Evolutionary conservation across 2,113 vertebrate genomes (phyloP), one percentile per base, ranked within the genome.

Genomic region (Merops nubicus): DNA sequence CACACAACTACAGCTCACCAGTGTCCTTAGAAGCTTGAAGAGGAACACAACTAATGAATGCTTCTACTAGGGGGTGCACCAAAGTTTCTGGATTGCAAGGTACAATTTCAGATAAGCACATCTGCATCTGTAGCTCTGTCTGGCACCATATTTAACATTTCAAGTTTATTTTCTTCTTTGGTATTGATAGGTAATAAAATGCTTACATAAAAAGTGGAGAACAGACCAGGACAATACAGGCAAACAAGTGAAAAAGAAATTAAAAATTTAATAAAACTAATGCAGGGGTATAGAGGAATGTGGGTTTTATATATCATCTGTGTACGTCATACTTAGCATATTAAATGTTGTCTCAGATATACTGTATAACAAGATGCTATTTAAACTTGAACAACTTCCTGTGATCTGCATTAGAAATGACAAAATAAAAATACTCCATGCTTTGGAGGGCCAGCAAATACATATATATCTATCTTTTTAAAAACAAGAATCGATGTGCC

Each of bases 111-210:
- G n/a, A 69, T 6, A 45, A 73, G 50, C 10, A 57, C 38, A 54
- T 25, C 48, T 82, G 68, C 33, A 53, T 18, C 12, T 57, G 18
- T 63, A 60, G 21, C 84, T 68, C 59, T 60, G 5, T 45, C 65
- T 78, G 64, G 43, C 36, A 84, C 68, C 22, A 38, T 11, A 38
- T 59, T 45, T 57, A 85, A 88, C 16, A n/a, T 73, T 93, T 91
- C 63, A n/a, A 62, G 68, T 29, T 57, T 28, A 51, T 62, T 80
- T 88, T 88, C 47, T 85, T 94, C 94, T 95, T 94, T 96, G 90
- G 90, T 85, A 94, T 74, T 86, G 70, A 40, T 72, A 68, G 12
- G 59, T 38, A 75, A 81, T 18, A 57, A 90, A 85, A 70, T 13
- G 14, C 63, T 84, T 70, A 31, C 5, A 29, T 36, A 48, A 25